Evolutionary conservation across 2,888 invertebrate species (phyloP).

Genomic region (Mactromeris polynyma): DNA sequence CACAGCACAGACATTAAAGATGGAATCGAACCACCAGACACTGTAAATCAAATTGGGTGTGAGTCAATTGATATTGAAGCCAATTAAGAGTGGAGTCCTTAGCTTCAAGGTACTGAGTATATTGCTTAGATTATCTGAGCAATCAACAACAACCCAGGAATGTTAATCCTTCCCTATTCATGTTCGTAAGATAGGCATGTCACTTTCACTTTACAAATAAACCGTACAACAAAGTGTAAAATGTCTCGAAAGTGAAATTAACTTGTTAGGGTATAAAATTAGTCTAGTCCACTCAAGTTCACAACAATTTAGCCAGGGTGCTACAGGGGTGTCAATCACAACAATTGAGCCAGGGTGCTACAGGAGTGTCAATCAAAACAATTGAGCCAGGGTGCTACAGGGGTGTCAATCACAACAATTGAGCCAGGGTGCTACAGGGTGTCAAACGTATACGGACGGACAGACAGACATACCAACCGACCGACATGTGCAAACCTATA

Average conservation of each 20-base stretch:
- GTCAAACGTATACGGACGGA: too few relatives aligned
- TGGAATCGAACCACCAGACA: too few relatives aligned
- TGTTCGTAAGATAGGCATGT: conserved; percentile 17
- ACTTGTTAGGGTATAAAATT: neutral
- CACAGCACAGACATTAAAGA: too few relatives aligned
- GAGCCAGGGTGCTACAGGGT: too few relatives aligned
- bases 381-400: too few relatives aligned
- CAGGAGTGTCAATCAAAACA: too few relatives aligned
- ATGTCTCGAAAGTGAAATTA: conserved; percentile 17
- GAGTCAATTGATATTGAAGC: conserved; percentile 11
- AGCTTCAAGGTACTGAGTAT: conserved; percentile 5
- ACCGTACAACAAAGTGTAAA: neutral
- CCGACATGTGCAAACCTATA: too few relatives aligned
- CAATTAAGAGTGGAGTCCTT: conserved; percentile 12
- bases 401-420: too few relatives aligned
- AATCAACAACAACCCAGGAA: conserved; percentile 35
- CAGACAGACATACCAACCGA: too few relatives aligned
- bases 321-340: too few relatives aligned
- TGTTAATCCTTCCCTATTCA: conserved; percentile 43
- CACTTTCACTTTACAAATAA: conserved; percentile 25
- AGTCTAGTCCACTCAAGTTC: neutral
- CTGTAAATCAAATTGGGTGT: conserved; percentile 23
- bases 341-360: too few relatives aligned
- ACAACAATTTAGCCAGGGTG: neutral
- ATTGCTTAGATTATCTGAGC: conserved; percentile 11